Evolutionary conservation across 2,113 vertebrate species (phyloP), one percentile per base, ranked within the genome.

Genomic region (Bufo bufo): DNA sequence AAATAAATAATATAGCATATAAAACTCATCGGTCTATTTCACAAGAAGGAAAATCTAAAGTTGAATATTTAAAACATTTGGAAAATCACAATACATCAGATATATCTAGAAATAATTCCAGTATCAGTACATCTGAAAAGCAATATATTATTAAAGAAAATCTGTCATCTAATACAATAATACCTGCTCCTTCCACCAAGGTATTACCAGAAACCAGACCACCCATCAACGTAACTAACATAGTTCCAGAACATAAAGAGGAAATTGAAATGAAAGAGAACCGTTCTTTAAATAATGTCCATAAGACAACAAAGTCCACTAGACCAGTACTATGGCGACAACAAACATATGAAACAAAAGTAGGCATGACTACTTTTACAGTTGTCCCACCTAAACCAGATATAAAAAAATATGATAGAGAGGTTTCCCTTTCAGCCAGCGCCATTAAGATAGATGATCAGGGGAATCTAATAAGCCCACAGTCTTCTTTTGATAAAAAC

Each of bases 391-490:
- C 96, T 1, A 98, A 97, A 88, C 95, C 96, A 0, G 90, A 94
- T 78, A 89, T 93, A 81, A 91, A 88, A 59, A 92, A 92, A 50
- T 93, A 94, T 0, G 91, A 92, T 56, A 92, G 94, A 87, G 92
- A 90, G 3, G 93, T 89, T 43, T 94, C 95, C 3, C 77, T 94
- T 23, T 94, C 93, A 3, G 82, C 85, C 0, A 95, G 96, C 89
- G 97, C 97, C 93, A 98, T 99, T 90, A 96, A 96, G 91, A 99
- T 99, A 12, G 97, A 99, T 4, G 96, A 98, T 88, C 94, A 96
- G 66, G 98, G 98, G 54, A 99, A 99, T 88, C 95, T 99, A 92
- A 92, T 99, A 87, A 93, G 80, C 65, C 90, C 85, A 0, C 91
- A 87, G 0, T 16, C 58, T 12, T 72, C 14, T 11, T 69, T 58